Conservation (phyloP, 2,113 vertebrate species). For the Trichomycterus rosablanca region DNA sequence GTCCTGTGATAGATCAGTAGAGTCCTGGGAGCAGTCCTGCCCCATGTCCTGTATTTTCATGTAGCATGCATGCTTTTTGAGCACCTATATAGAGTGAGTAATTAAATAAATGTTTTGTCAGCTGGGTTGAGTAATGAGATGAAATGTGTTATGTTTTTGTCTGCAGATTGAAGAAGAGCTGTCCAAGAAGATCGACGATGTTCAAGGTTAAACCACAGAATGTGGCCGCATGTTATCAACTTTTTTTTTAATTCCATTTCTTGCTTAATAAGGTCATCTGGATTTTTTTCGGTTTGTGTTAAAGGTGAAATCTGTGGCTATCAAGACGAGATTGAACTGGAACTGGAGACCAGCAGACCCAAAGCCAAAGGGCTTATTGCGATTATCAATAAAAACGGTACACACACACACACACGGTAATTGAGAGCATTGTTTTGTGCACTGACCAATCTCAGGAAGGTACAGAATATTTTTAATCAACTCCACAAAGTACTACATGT, state of each 20-base stretch:
- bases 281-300: not conserved
- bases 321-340: conserved; percentile 89
- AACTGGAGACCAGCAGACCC: conserved; percentile 81
- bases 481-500: no score
- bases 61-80: no score
- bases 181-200: conserved; percentile 82
- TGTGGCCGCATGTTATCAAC: no score
- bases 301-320: conserved; percentile 88
- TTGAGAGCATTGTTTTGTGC: no score
- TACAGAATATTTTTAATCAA: no score
- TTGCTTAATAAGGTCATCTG: not conserved
- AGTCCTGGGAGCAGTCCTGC: no score
- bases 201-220: conserved; percentile 76
- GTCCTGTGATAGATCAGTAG: no score
- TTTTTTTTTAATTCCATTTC: not conserved
- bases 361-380: conserved; percentile 82
- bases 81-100: no score
- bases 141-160: conserved; percentile 25
- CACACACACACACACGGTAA: conserved; percentile 9
- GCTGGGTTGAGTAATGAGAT: not conserved
- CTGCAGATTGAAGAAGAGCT: conserved; percentile 83
- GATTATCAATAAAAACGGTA: conserved; percentile 76
- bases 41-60: no score
- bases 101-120: no score
- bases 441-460: no score